phyloP scores from a whole-genome alignment of 2,113 vertebrate genomes.

The Centrocercus urophasianus region DNA sequence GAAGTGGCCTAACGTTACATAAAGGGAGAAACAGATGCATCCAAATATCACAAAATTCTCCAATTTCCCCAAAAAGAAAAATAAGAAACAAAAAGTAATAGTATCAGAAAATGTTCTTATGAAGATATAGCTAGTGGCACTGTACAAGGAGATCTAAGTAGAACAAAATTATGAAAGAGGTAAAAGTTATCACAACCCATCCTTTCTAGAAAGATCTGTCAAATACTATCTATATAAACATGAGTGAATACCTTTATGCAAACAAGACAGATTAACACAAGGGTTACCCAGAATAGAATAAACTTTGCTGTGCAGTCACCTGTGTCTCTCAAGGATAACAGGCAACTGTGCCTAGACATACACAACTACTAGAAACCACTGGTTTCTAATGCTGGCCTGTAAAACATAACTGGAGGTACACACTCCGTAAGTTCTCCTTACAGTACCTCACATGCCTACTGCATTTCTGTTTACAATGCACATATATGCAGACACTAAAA shows the following conservation, averaged over 20 bases:
- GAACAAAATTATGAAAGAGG: background rate
- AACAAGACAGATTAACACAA: background rate
- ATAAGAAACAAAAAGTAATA: background rate
- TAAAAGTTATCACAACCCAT: background rate
- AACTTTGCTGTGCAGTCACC: background rate
- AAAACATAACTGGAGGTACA: background rate
- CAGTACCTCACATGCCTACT: background rate
- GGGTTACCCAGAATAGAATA: background rate
- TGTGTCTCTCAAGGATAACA: background rate
- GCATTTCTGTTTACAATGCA: background rate
- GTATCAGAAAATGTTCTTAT: background rate
- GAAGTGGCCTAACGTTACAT: background rate
- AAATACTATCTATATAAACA: background rate
- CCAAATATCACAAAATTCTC: background rate
- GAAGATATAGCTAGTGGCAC: background rate
- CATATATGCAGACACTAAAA: background rate
- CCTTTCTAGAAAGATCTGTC: background rate
- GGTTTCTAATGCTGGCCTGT: background rate
- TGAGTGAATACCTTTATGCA: background rate
- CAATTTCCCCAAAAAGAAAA: background rate
- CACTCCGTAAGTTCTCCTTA: too few relatives aligned
- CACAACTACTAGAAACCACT: background rate
- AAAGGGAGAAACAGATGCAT: background rate
- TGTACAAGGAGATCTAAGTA: background rate
- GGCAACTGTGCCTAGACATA: background rate